phyloP scores from a whole-genome alignment of 2,888 invertebrate species.

The Dilophus febrilis region DNA sequence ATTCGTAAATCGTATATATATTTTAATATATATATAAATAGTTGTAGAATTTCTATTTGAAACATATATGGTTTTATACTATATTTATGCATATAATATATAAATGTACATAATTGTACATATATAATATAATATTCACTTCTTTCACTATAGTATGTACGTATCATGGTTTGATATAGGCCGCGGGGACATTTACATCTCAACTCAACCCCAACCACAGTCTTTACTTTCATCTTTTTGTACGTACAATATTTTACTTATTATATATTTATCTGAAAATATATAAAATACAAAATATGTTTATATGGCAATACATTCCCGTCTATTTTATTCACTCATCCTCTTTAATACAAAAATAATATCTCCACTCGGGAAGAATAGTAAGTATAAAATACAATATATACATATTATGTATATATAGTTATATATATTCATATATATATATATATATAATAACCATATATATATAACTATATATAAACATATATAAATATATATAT shows the following conservation, averaged over 20 bases:
- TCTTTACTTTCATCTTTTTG: background rate
- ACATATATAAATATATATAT: no score
- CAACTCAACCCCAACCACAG: background rate
- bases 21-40: background rate
- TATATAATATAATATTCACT: background rate
- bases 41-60: background rate
- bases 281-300: background rate
- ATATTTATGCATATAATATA: background rate
- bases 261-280: background rate
- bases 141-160: no score
- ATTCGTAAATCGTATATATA: background rate
- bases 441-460: no score
- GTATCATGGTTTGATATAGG: background rate
- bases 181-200: conserved; percentile 2
- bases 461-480: no score
- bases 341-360: background rate
- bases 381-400: background rate
- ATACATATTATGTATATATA: no score
- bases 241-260: background rate
- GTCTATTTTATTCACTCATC: background rate
- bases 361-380: conserved; percentile 1
- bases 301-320: background rate
- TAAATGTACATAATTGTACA: background rate
- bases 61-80: background rate
- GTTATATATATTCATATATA: no score